These are phyloP conservation scores for Willisornis vidua DNA, from an alignment of 2,113 vertebrate species.

Conservation along the genomic window DNA sequence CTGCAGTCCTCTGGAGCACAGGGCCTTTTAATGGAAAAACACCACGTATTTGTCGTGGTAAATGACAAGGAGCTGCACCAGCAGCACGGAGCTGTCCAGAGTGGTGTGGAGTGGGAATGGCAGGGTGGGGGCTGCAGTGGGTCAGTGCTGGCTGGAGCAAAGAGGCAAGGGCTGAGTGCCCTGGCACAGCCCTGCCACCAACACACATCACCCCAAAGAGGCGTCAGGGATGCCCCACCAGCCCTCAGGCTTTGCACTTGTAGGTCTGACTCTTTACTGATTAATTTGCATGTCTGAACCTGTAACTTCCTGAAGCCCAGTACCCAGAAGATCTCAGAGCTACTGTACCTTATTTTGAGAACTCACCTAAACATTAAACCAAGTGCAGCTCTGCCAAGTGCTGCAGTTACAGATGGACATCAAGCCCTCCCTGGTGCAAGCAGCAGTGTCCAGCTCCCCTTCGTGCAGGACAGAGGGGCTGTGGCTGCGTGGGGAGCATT, in stretches of 20 bases:
- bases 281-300: not conserved
- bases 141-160: not conserved
- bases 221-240: not conserved
- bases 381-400: not conserved
- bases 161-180: not conserved
- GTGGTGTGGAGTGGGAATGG: accelerated
- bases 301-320: not conserved
- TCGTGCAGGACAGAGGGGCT: accelerated
- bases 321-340: not conserved
- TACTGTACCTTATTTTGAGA: not conserved
- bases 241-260: not conserved
- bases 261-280: accelerated
- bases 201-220: not conserved
- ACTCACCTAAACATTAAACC: not conserved
- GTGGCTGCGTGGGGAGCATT: not conserved
- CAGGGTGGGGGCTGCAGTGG: not conserved
- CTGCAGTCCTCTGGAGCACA: not conserved
- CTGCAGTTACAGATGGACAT: not conserved
- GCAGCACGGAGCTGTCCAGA: not conserved
- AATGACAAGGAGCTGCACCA: not conserved
- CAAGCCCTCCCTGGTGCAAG: not conserved
- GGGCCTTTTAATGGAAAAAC: not conserved
- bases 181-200: not conserved
- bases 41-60: not conserved
- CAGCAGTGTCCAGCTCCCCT: not conserved